These are phyloP conservation scores for Cryptoprocta ferox DNA, from an alignment of 2,797 vertebrate species.

Conservation along the genomic window DNA sequence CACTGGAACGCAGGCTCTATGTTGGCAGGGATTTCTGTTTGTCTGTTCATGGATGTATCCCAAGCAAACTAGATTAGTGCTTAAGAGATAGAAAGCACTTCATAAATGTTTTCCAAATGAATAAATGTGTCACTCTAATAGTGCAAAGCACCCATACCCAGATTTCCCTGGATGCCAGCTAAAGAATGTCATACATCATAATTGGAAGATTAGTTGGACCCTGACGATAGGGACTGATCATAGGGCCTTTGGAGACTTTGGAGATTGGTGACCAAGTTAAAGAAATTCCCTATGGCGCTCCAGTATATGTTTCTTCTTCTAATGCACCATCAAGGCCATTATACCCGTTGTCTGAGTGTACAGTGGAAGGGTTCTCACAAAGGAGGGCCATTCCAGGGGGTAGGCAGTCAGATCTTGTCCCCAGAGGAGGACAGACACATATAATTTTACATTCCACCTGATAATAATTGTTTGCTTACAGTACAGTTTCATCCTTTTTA, in stretches of 20 bases:
- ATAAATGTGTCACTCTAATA: not conserved
- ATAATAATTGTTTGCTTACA: not conserved
- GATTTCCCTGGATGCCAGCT: not conserved
- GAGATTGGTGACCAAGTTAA: not conserved
- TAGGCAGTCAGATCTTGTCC: not conserved
- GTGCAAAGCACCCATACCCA: not conserved
- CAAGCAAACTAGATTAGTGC: not conserved
- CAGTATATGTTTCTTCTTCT: not conserved
- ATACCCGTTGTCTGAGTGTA: not conserved
- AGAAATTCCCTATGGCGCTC: not conserved
- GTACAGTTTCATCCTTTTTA: not conserved
- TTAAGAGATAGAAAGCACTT: not conserved
- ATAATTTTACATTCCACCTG: not conserved
- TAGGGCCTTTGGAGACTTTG: not conserved
- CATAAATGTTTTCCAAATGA: not conserved
- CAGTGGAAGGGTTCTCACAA: not conserved
- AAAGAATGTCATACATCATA: not conserved
- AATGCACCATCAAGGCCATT: not conserved
- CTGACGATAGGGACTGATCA: not conserved
- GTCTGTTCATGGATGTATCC: not conserved
- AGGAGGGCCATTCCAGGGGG: not conserved
- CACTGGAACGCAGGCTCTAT: not conserved
- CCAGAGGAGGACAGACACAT: not conserved
- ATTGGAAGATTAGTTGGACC: not conserved
- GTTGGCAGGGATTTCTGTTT: not conserved